Base-by-base conservation (phyloP, 2,797 vertebrate genomes). In the Acipenser ruthenus region DNA sequence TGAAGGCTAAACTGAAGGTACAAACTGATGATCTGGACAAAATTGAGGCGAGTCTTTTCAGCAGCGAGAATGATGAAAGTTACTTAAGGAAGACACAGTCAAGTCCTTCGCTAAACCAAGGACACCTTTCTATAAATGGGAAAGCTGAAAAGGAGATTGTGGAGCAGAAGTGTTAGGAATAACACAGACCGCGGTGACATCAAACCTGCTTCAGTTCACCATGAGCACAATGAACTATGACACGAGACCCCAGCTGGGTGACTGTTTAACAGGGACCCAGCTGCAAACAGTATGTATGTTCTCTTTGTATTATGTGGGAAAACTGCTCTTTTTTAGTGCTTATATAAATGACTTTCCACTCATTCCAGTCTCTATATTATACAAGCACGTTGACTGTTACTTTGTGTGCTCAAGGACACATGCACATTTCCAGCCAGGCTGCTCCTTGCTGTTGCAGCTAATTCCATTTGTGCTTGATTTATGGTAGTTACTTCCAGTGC, bases 21-120 rank as follows among this genome's bases (percentile, higher is more conserved):
- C 93, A 92, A 71, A 95, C 91, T 0, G 95, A 98, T 8, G 95
- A 98, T 80, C 84, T 98, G 77, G 95, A 97, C 82, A 92, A 92
- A 84, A 95, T 97, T 0, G 95, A 98, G 84, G 90, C 89, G 68
- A 89, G 84, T 56, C 81, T 95, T 76, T 90, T 95, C 76, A 84
- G 87, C 6, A 79, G 84, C 55, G 89, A 91, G 10, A 85, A 86
- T 1, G 88, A 90, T 0, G 94, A 96, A 70, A 76, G 88, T 53
- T 87, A 84, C 69, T 85, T 97, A 69, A 86, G 95, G 70, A 98
- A 97, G 85, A 97, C 95, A 1, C 92, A 92, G 77, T 98, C 95
- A 1, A 97, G 94, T 69, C 95, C 95, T 1, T 94, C 95, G 73
- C 85, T 98, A 77, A 95, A 93, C 74, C 93, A 95, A 73, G 88